Evolutionary conservation across 2,888 invertebrate genomes (phyloP), one percentile per base, ranked within the genome.

Genomic region (Leptura quadrifasciata): DNA sequence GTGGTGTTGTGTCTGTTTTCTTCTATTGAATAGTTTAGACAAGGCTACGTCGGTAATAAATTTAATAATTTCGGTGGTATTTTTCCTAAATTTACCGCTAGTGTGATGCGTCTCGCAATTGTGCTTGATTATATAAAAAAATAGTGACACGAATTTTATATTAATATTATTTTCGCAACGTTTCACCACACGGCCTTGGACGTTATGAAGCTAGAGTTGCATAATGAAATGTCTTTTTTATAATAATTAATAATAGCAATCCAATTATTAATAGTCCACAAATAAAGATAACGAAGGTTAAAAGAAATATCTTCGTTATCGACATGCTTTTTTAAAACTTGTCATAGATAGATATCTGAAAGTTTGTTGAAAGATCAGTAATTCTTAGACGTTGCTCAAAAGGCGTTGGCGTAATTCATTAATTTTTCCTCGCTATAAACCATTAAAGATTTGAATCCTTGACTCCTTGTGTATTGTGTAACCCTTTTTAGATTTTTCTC

Each of bases 81-180:
- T 61, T 61, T 61, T 61, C 60, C 60, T 31, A 61, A 61, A 61
- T 61, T 9, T n/a, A 2, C 27, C 21, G 20, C 21, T 60, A 12
- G 27, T 60, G n/a, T 8, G 27, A 60, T 60, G 58, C 21, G n/a
- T 21, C 58, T 6, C 10, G 3, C 39, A 39, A 35, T 39, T 39
- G 39, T 39, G 21, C 21, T 57, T 18, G 57, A 60, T 60, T 60
- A 60, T 21, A 60, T 60, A 60, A 60, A 60, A 60, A n/a, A 21
- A 21, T 9, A 5, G 27, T 60, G 60, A 60, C 60, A 47, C 39
- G 63, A 39, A 63, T 63, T 63, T 18, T 21, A 39, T 35, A 17
- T 35, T 63, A 39, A 63, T 63, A 20, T 63, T 63, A 63, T 63
- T 63, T 63, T 63, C 63, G 63, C 63, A 63, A 39, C 15, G 39